Base-by-base conservation (phyloP, 92 coral and sea anemone species). In the Heliopora coerulea region DNA sequence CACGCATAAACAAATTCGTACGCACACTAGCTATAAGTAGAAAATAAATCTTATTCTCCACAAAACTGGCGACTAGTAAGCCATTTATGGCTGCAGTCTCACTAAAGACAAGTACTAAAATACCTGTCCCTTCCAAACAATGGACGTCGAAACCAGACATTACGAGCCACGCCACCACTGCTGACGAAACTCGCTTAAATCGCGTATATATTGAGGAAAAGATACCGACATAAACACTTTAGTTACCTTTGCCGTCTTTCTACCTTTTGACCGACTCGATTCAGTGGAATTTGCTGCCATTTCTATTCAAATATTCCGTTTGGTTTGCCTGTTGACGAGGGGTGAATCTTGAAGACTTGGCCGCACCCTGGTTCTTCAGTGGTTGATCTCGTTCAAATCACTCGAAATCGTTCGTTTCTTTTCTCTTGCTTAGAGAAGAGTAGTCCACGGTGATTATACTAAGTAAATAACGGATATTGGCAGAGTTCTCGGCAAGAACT, bases 361-460 rank as follows among this genome's bases (percentile, higher is more conserved):
- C 77, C 77, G 77, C 77, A 70, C 77, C 77, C 77, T 70, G 49
- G 77, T 14, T 54, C 30, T 25, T 52, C 37, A 18, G 77, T 49
- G 3, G 77, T 35, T 52, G 58, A 49, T 54, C 27, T 30, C 62
- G 26, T 54, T 31, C 31, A 54, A 70, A 52, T 25, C 48, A 63
- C 63, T 18, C 29, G 29, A 50, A 52, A 54, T 48, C 5, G 60
- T 1, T 12, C 49, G 31, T 10, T 17, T 29, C 54, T 70, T 70
- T 49, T 62, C 49, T 25, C 49, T 54, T 28, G 40, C 77, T 70
- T 70, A 54, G 77, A 70, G 77, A 70, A 70, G 63, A 54, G 27
- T 44, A 31, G 31, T 19, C 20, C 49, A 28, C 35, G 48, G 26
- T 49, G 8, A 39, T 8, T 30, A 0, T 31, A 6, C 61, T 54